Conservation (phyloP, 2,113 vertebrate species). For the Pomatorhinus ruficollis region DNA sequence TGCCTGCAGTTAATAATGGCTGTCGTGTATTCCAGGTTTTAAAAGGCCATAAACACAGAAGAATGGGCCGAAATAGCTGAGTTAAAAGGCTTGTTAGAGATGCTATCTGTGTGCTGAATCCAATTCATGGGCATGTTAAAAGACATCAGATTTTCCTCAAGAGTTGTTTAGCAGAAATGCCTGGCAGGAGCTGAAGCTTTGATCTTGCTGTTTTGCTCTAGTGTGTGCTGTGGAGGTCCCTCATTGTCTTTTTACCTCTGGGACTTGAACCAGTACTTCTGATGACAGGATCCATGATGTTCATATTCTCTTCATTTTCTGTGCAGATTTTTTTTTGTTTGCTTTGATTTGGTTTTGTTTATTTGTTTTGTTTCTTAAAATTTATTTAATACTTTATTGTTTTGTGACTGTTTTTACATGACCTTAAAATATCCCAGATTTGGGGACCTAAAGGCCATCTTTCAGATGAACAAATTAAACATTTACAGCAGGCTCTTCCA, state of each 20-base stretch:
- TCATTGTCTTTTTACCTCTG: background rate
- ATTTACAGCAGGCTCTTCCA: background rate
- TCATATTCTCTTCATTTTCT: background rate
- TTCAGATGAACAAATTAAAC: background rate
- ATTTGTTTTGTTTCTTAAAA: background rate
- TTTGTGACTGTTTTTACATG: background rate
- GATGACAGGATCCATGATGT: background rate
- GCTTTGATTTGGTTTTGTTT: background rate
- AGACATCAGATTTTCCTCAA: background rate
- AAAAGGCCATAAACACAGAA: slow-evolving; percentile 34
- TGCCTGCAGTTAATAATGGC: background rate
- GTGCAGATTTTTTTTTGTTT: background rate
- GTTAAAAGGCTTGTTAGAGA: slow-evolving; percentile 31
- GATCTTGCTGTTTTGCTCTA: background rate
- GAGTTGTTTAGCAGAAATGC: slow-evolving; percentile 10
- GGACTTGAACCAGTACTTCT: background rate
- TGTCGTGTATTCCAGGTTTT: background rate
- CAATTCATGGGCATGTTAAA: slow-evolving; percentile 2
- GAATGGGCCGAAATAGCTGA: background rate
- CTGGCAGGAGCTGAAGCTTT: background rate
- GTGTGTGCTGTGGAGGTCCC: background rate
- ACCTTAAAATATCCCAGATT: background rate
- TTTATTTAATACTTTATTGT: background rate
- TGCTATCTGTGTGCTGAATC: slow-evolving; percentile 34
- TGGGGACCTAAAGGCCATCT: background rate